Evolutionary conservation across 1,140 invertebrate species (phyloP).

Genomic region (Brachionus plicatilis): DNA sequence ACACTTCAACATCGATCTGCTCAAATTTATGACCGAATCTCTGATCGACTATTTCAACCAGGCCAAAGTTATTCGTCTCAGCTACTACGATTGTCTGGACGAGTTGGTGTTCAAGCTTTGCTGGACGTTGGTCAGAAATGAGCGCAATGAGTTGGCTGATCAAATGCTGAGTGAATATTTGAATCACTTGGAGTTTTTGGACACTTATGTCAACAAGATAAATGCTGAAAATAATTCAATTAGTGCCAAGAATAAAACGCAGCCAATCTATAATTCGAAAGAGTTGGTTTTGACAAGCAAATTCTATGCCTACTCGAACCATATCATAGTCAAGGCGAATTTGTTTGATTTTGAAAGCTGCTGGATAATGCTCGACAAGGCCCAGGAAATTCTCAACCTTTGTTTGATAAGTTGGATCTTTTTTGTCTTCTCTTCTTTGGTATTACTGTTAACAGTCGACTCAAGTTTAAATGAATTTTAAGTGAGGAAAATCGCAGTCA

Average conservation of each 20-base stretch:
- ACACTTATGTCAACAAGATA: neutral
- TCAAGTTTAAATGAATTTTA: too few relatives aligned
- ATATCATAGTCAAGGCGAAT: conserved; percentile 16
- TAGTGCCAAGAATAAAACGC: conserved; percentile 10
- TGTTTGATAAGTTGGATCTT: neutral
- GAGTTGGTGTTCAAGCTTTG: neutral
- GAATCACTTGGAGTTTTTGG: conserved; percentile 33
- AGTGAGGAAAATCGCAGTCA: too few relatives aligned
- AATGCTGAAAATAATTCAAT: conserved; percentile 16
- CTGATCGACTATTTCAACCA: neutral
- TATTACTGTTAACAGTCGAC: neutral
- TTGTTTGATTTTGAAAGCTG: conserved; percentile 6
- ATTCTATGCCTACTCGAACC: neutral
- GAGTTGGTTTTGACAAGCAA: neutral
- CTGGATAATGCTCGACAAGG: neutral
- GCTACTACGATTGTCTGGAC: conserved; percentile 16
- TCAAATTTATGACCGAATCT: neutral
- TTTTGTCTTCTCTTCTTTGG: neutral
- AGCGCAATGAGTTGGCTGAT: conserved; percentile 4
- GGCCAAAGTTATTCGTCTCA: neutral
- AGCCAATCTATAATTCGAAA: conserved; percentile 23
- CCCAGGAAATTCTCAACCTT: neutral
- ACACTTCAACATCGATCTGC: neutral
- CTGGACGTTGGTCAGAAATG: neutral
- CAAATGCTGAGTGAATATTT: conserved; percentile 10